Evolutionary conservation across 2,113 vertebrate genomes (phyloP), one percentile per base, ranked within the genome.

Genomic region (Nerophis lumbriciformis): DNA sequence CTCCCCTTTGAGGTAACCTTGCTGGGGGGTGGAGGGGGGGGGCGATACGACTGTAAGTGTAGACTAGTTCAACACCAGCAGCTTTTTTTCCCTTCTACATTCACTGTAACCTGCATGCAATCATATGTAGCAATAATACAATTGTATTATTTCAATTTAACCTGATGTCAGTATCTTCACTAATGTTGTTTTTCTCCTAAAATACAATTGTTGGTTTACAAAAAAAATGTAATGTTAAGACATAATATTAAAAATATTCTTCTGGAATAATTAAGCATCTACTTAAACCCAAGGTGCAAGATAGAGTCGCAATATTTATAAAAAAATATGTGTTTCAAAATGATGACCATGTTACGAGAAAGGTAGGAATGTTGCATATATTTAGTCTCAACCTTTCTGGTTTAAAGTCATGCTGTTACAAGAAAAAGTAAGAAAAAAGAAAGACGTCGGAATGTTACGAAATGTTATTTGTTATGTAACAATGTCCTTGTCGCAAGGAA

Each of bases 1-100:
- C 81, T 79, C 77, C 70, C 81, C 77, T 81, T 75, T 65, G 66
- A 75, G 60, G 71, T 77, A 78, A 85, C 88, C 84, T 86, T 71
- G 83, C 60, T 66, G 67, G 61, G 55, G 67, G 19, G 66, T 47
- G 48, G 50, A 45, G 52, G 65, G 45, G 16, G 11, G 63, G 59
- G 62, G 58, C n/a, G 48, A 12, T 62, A 36, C 21, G 9, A 48
- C 59, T 63, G 39, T 61, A 61, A 75, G 77, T 76, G 62, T 71
- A 76, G 53, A 69, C n/a, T 66, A 82, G 77, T 82, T 84, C 68
- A 83, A 39, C 66, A 69, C 28, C 28, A 28, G 28, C 37, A 50
- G 13, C 38, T 60, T 8, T 49, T 48, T 60, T 50, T 66, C 61
- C 48, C 14, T 13, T 19, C 42, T 61, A 28, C 50, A 52, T 11